A percentile compares a stretch with the other conserved stretches of the same genome.
Conservation (phyloP, 1,140 invertebrate genomes). For the Drosophila malerkotliana region DNA sequence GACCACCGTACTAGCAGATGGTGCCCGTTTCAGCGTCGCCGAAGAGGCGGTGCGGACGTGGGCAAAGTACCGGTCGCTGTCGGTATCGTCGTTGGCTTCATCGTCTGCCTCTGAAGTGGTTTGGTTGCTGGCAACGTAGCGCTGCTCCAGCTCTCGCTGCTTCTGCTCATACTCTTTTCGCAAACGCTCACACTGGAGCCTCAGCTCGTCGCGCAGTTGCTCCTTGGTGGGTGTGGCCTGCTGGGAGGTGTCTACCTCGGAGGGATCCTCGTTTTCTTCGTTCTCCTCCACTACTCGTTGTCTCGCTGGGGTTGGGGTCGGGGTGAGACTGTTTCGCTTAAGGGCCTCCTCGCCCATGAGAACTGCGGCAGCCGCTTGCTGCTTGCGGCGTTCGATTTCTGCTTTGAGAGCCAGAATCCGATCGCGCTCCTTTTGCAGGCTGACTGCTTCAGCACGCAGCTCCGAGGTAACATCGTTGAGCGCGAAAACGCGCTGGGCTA, state of each 20-base stretch:
- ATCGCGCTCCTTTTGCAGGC: constrained; percentile 75
- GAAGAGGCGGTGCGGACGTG: constrained; percentile 57
- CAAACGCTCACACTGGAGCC: constrained; percentile 55
- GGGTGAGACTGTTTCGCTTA: constrained; percentile 69
- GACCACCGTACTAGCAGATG: constrained; percentile 62
- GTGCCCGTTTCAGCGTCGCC: constrained; percentile 57
- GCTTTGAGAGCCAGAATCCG: constrained; percentile 75
- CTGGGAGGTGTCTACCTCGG: constrained; percentile 32
- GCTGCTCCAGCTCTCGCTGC: constrained; percentile 72
- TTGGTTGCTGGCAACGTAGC: constrained; percentile 60
- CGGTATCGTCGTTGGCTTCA: constrained; percentile 74
- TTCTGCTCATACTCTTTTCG: constrained; percentile 74
- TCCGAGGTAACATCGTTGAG: constrained; percentile 75
- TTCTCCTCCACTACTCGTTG: constrained; percentile 46
- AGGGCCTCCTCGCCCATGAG: constrained; percentile 75
- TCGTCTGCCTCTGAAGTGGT: constrained; percentile 77
- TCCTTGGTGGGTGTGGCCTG: constrained; percentile 32
- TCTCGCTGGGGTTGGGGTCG: constrained; percentile 61
- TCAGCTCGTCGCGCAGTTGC: constrained; percentile 54
- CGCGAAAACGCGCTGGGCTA: constrained; percentile 64
- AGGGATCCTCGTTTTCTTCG: constrained; percentile 42
- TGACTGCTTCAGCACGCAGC: constrained; percentile 68
- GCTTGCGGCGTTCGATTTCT: constrained; percentile 75
- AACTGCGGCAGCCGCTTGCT: constrained; percentile 71
- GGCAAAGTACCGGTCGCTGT: constrained; percentile 65